These are phyloP conservation scores for Lochmaea capreae DNA, from an alignment of 2,888 invertebrate genomes.

Conservation along the genomic window DNA sequence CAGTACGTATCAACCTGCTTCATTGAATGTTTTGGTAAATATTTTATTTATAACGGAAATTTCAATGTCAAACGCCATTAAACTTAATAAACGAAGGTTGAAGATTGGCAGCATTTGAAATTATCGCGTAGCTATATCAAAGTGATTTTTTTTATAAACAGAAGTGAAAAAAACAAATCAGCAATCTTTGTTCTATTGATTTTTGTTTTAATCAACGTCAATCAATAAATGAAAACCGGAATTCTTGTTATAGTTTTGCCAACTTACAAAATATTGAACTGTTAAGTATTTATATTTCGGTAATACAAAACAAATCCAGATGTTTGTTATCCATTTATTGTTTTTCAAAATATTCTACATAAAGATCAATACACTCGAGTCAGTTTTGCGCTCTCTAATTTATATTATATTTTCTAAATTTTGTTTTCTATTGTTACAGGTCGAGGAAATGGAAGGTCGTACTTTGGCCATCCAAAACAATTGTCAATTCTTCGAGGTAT, in stretches of 20 bases:
- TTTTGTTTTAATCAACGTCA: constrained; percentile 10
- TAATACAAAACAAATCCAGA: too few species aligned
- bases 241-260: not conserved
- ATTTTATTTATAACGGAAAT: constrained; percentile 2
- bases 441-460: constrained; percentile 78
- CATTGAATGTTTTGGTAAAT: constrained; percentile 6
- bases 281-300: too few species aligned
- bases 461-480: constrained; percentile 75
- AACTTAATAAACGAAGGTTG: constrained; percentile 2
- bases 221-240: not conserved
- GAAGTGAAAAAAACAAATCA: not conserved
- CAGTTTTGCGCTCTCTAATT: not conserved
- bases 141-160: constrained; percentile 5
- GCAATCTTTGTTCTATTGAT: constrained; percentile 6
- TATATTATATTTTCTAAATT: not conserved
- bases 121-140: constrained; percentile 6
- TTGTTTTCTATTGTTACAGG: constrained; percentile 67
- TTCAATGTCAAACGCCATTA: constrained; percentile 14
- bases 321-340: too few species aligned
- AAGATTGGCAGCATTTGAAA: not conserved
- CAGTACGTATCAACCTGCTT: not conserved
- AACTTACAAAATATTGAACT: not conserved
- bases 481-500: constrained; percentile 83
- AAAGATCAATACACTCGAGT: too few species aligned
- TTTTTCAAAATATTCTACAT: too few species aligned